Evolutionary conservation across 2,113 vertebrate genomes (phyloP).

Genomic region (Gambusia affinis): DNA sequence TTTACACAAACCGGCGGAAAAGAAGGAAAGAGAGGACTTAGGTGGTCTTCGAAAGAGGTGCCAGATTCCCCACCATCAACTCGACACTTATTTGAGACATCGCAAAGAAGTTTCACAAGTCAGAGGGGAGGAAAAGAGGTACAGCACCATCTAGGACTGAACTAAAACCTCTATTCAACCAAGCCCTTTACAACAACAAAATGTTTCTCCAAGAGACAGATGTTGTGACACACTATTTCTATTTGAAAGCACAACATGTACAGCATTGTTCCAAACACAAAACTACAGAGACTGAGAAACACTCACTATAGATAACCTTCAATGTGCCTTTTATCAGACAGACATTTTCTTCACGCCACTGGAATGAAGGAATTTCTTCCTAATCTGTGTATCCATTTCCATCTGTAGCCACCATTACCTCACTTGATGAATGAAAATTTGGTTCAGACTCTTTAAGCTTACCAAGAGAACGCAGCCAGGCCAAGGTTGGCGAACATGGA

Average conservation of each 20-base stretch:
- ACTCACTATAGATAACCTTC: neutral
- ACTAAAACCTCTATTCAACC: neutral
- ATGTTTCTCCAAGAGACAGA: neutral
- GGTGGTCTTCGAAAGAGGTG: constrained; percentile 52
- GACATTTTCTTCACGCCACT: neutral
- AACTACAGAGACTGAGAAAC: neutral
- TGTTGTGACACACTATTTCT: neutral
- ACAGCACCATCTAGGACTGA: neutral
- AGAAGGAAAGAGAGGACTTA: constrained; percentile 41
- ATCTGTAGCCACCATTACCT: neutral
- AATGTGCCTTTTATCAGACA: neutral
- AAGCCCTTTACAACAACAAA: neutral
- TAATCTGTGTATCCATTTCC: neutral
- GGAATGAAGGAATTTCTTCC: neutral
- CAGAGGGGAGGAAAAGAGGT: constrained; percentile 18
- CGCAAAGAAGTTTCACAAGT: constrained; percentile 40
- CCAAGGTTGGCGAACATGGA: constrained; percentile 62
- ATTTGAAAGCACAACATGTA: neutral
- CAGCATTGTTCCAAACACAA: neutral
- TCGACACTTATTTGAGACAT: constrained; percentile 59
- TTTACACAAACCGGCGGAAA: constrained; percentile 22
- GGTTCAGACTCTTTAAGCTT: constrained; percentile 27
- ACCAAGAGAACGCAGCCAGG: constrained; percentile 72
- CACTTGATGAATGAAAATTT: neutral
- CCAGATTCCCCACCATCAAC: constrained; percentile 41